phyloP scores from a whole-genome alignment of 2,797 vertebrate genomes.

The Arnoldichthys spilopterus region DNA sequence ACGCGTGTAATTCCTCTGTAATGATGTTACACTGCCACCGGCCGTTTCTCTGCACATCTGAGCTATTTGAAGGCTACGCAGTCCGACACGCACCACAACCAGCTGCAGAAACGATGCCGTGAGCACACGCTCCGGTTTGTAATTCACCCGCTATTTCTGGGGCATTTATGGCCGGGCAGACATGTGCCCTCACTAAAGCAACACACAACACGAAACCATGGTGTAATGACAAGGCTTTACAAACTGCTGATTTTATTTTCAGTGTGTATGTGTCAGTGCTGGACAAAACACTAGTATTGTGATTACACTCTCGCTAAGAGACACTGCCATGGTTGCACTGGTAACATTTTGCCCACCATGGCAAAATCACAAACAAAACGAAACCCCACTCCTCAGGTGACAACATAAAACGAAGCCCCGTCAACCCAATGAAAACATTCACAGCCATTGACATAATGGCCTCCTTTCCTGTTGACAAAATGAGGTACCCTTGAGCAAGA shows the following conservation, averaged over 20 bases:
- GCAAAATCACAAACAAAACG: too few species aligned
- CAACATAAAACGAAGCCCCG: too few species aligned
- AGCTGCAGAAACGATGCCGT: conserved; percentile 8
- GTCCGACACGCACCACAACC: conserved; percentile 25
- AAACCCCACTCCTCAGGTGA: too few species aligned
- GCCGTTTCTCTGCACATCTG: conserved; percentile 8
- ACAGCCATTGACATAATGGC: too few species aligned
- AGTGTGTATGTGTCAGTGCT: conserved; percentile 19
- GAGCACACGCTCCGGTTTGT: conserved; percentile 47
- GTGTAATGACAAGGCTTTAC: conserved; percentile 57
- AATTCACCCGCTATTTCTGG: conserved; percentile 53
- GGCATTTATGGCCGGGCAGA: conserved; percentile 56
- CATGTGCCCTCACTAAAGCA: conserved; percentile 56
- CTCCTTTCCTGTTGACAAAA: too few species aligned
- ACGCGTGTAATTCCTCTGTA: conserved; percentile 33
- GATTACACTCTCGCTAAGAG: neutral
- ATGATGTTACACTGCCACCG: conserved; percentile 28
- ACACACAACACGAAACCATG: conserved; percentile 53
- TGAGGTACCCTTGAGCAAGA: too few species aligned
- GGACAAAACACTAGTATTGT: neutral
- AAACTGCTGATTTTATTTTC: conserved; percentile 49
- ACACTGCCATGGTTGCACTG: too few species aligned
- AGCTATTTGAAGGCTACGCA: conserved; percentile 23
- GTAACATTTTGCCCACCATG: too few species aligned
- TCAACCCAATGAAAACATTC: too few species aligned